These are phyloP conservation scores for Petrocephalus schoutedeni DNA, from an alignment of 2,797 vertebrate genomes.

Conservation along the genomic window DNA sequence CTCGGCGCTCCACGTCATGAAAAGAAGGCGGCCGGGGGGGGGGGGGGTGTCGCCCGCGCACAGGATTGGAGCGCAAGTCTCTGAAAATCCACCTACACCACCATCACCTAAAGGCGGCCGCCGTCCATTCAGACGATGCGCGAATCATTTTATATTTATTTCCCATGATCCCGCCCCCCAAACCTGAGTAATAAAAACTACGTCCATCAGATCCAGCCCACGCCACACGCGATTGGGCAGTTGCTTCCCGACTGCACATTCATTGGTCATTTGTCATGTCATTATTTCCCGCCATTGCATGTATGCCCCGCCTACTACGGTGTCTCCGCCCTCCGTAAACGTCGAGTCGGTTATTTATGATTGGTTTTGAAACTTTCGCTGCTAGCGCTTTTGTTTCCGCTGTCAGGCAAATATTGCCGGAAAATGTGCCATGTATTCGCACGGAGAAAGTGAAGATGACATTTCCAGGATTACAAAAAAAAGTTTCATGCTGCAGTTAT, in stretches of 20 bases:
- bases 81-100: slow-evolving; percentile 17
- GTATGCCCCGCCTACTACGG: not conserved
- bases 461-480: not conserved
- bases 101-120: slow-evolving; percentile 40
- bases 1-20: slow-evolving; percentile 37
- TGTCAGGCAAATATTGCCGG: not conserved
- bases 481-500: not conserved
- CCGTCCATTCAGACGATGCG: slow-evolving; percentile 34
- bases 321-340: not conserved
- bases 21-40: slow-evolving; percentile 56
- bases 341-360: not conserved
- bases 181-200: not conserved
- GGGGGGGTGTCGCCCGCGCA: slow-evolving; percentile 55
- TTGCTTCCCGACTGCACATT: not conserved
- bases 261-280: slow-evolving; percentile 1
- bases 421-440: not conserved
- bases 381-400: not conserved
- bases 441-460: not conserved
- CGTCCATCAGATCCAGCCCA: not conserved
- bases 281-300: not conserved
- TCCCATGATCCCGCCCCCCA: not conserved
- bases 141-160: not conserved
- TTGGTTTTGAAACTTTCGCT: not conserved
- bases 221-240: not conserved
- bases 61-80: slow-evolving; percentile 53